These are phyloP conservation scores for Nomada hirtipes DNA, from an alignment of 2,888 invertebrate genomes.

Conservation along the genomic window DNA sequence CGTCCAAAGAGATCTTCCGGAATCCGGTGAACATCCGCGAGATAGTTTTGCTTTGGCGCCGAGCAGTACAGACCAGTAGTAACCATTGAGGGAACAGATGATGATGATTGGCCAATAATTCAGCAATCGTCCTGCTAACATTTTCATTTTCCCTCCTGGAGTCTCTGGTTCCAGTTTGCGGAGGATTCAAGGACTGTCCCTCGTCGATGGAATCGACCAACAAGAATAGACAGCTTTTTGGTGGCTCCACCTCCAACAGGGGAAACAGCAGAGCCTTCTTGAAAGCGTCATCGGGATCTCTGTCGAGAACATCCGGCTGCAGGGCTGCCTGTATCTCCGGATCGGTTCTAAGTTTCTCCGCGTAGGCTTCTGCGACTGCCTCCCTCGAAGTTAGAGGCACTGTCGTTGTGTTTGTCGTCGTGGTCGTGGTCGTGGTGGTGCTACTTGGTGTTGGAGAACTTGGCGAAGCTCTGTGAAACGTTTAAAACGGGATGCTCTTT, in stretches of 20 bases:
- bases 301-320: slow-evolving; percentile 92
- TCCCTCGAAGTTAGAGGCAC: slow-evolving; percentile 87
- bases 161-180: slow-evolving; percentile 84
- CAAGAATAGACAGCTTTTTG: slow-evolving; percentile 93
- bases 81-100: slow-evolving; percentile 97
- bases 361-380: slow-evolving; percentile 91
- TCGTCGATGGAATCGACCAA: slow-evolving; percentile 98
- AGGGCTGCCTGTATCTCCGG: slow-evolving; percentile 93
- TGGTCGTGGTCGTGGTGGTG: slow-evolving; percentile 83
- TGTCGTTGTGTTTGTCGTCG: slow-evolving; percentile 85
- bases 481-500: background rate
- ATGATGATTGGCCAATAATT: slow-evolving; percentile 94
- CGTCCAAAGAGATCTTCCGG: slow-evolving; percentile 96
- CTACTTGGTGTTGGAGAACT: slow-evolving; percentile 83
- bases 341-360: slow-evolving; percentile 91
- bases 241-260: slow-evolving; percentile 93
- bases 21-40: slow-evolving; percentile 93
- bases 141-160: slow-evolving; percentile 81
- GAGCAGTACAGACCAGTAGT: slow-evolving; percentile 94
- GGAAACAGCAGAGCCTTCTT: slow-evolving; percentile 95
- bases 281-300: slow-evolving; percentile 96
- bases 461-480: slow-evolving; percentile 68
- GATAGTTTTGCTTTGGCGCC: slow-evolving; percentile 93
- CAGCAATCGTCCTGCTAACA: slow-evolving; percentile 89
- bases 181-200: slow-evolving; percentile 83